A percentile compares a stretch with the other conserved stretches of the same genome.
These are phyloP conservation scores for Spodoptera littoralis DNA, from an alignment of 2,888 invertebrate species.

Conservation along the genomic window DNA sequence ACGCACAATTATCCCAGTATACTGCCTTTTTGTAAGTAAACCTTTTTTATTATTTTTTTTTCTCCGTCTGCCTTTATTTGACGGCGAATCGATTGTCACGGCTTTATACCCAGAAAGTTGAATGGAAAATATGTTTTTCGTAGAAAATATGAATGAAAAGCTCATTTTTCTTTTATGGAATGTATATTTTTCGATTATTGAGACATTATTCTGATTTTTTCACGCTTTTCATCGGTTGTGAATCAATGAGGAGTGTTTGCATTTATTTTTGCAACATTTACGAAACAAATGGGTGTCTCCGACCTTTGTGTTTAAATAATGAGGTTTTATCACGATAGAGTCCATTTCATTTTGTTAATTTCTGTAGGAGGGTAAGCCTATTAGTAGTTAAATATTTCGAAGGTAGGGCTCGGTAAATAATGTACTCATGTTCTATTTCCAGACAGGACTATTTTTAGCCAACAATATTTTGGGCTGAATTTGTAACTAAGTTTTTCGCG, in stretches of 20 bases:
- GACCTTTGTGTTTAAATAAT: conserved; percentile 45
- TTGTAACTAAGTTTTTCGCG: conserved; percentile 6
- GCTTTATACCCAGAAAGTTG: conserved; percentile 32
- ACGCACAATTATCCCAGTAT: conserved; percentile 23
- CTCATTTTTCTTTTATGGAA: background rate
- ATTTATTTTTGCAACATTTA: conserved; percentile 31
- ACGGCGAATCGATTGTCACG: conserved; percentile 35
- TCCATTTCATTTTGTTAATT: conserved; percentile 57
- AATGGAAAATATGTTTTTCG: conserved; percentile 24
- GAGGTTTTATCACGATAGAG: conserved; percentile 52
- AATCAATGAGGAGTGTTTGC: conserved; percentile 8
- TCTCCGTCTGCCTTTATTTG: conserved; percentile 26
- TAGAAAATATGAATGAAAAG: conserved; percentile 3
- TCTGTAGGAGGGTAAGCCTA: conserved; percentile 34
- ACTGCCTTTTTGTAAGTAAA: conserved; percentile 49
- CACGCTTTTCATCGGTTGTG: conserved; percentile 1
- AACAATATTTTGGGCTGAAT: conserved; percentile 2
- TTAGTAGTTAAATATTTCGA: conserved; percentile 24
- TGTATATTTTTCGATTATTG: background rate
- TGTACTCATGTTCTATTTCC: conserved; percentile 18
- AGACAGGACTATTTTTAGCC: conserved; percentile 7
- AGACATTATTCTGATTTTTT: conserved; percentile 1
- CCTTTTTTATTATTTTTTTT: background rate
- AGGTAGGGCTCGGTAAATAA: conserved; percentile 27
- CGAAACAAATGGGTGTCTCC: conserved; percentile 37